Evolutionary conservation across 1,140 invertebrate species (phyloP).

Genomic region (Atta cephalotes): DNA sequence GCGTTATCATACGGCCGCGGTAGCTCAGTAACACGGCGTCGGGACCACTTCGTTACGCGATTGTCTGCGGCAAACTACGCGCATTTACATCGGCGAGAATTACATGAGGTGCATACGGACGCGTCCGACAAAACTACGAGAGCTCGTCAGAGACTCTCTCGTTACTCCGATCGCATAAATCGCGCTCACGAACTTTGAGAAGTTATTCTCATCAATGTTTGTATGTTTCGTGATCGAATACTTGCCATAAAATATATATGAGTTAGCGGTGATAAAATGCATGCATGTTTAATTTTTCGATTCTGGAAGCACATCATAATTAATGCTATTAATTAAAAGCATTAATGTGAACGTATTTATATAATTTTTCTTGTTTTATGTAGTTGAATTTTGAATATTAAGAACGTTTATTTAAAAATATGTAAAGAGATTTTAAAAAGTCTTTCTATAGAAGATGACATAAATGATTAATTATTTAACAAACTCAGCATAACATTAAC

Average conservation of each 20-base stretch:
- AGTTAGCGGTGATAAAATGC: not conserved
- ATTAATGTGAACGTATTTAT: not conserved
- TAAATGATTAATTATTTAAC: not conserved
- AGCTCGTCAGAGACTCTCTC: constrained; percentile 12
- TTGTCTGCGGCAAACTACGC: constrained; percentile 62
- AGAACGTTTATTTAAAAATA: not conserved
- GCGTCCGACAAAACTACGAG: constrained; percentile 12
- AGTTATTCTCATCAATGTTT: constrained; percentile 38
- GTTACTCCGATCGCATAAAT: constrained; percentile 17
- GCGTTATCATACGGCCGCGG: constrained; percentile 40
- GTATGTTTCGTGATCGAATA: not conserved
- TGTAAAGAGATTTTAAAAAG: not conserved
- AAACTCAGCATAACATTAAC: not conserved
- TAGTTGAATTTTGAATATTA: not conserved
- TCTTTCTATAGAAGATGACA: not conserved
- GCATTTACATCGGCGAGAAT: constrained; percentile 61
- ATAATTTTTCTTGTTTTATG: no score
- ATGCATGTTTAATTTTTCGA: not conserved
- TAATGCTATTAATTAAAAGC: not conserved
- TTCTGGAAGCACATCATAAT: not conserved
- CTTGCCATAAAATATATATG: not conserved
- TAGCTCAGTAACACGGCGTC: not conserved
- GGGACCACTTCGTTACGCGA: constrained; percentile 59
- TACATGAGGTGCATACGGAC: constrained; percentile 46
- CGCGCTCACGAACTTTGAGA: not conserved